Conservation (phyloP, 2,888 invertebrate species). For the Neocrepidodera transversa region DNA sequence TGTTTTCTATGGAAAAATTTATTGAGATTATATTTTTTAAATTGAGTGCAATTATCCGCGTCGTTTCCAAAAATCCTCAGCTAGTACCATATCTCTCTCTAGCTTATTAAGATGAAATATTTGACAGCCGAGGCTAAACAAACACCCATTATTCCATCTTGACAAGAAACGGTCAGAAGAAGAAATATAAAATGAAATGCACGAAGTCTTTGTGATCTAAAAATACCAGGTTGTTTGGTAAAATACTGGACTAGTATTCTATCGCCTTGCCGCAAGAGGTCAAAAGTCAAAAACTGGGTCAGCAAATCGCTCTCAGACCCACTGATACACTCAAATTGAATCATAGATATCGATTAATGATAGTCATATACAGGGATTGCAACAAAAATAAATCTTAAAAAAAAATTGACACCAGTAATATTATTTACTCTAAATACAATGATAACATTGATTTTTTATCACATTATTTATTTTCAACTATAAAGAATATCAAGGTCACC, state of each 20-base stretch:
- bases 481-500: too few relatives aligned
- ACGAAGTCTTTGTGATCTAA: conserved; percentile 11
- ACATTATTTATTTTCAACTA: too few relatives aligned
- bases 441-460: too few relatives aligned
- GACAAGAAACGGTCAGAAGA: conserved; percentile 3
- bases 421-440: too few relatives aligned
- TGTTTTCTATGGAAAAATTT: not conserved
- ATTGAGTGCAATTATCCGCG: conserved; percentile 2
- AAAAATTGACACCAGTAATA: too few relatives aligned
- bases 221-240: conserved; percentile 1
- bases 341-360: conserved; percentile 11
- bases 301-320: conserved; percentile 19
- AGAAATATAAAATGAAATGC: conserved; percentile 3
- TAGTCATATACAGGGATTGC: not conserved
- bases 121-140: conserved; percentile 29
- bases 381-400: too few relatives aligned
- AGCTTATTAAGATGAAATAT: conserved; percentile 33
- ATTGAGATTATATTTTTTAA: not conserved
- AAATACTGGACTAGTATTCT: conserved; percentile 11
- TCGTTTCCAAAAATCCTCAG: conserved; percentile 3
- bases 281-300: conserved; percentile 33
- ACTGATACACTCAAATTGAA: conserved; percentile 12
- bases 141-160: conserved; percentile 22
- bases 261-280: conserved; percentile 25
- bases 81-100: conserved; percentile 12